Conservation (phyloP, 2,113 vertebrate genomes). For the Meleagris gallopavo region DNA sequence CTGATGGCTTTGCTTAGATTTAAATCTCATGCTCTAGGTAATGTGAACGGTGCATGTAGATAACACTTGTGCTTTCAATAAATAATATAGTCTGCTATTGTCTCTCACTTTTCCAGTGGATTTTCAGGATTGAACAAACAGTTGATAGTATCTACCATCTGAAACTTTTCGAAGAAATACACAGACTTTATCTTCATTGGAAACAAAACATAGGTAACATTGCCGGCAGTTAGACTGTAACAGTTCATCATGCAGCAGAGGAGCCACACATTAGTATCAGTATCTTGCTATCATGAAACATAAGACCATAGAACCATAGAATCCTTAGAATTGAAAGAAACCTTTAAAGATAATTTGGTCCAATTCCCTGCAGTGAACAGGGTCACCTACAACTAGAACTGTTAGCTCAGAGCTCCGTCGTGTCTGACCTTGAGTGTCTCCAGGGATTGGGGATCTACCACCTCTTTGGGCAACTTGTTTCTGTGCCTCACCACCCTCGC, state of each 20-base stretch:
- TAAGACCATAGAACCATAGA: too few species aligned
- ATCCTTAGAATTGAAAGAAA: too few species aligned
- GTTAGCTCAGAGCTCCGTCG: too few species aligned
- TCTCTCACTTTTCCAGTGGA: background rate
- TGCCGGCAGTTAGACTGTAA: background rate
- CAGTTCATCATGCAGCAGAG: background rate
- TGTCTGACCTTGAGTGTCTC: too few species aligned
- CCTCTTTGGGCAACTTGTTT: too few species aligned
- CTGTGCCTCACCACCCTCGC: too few species aligned
- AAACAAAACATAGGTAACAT: background rate
- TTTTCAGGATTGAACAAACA: background rate
- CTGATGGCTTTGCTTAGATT: conserved; percentile 74
- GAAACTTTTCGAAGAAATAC: background rate
- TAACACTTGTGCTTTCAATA: conserved; percentile 40
- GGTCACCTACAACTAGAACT: too few species aligned
- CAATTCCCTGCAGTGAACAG: too few species aligned
- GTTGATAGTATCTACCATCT: background rate
- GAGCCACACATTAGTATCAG: background rate
- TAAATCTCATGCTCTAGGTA: conserved; percentile 72
- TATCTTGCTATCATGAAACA: background rate
- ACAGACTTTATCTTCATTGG: background rate
- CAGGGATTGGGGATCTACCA: too few species aligned
- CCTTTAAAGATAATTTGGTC: too few species aligned
- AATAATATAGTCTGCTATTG: conserved; percentile 25
- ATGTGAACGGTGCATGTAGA: conserved; percentile 55